Conservation (phyloP, 2,888 invertebrate genomes). For the Ophion ventricosus region DNA sequence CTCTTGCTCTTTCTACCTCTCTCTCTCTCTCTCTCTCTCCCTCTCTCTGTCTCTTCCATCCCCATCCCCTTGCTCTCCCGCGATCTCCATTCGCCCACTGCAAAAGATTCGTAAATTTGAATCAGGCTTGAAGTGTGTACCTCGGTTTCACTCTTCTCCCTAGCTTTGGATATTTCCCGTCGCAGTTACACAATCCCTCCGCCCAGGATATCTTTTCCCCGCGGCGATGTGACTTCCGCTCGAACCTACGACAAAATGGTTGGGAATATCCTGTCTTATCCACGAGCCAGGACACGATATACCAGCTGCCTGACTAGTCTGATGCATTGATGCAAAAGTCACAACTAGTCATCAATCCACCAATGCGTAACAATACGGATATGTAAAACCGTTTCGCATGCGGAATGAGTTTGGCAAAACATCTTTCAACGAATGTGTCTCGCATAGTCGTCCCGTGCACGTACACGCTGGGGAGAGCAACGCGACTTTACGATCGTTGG, state of each 20-base stretch:
- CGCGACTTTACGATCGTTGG: neutral
- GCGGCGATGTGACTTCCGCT: slow-evolving; percentile 55
- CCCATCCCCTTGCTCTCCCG: slow-evolving; percentile 50
- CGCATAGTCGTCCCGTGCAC: neutral
- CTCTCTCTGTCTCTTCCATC: slow-evolving; percentile 59
- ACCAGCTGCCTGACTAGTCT: neutral
- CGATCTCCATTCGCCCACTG: slow-evolving; percentile 11
- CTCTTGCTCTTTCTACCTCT: slow-evolving; percentile 30
- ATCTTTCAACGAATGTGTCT: slow-evolving; percentile 44
- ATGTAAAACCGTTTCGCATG: slow-evolving; percentile 64
- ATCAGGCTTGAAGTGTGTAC: slow-evolving; percentile 27
- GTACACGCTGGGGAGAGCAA: neutral
- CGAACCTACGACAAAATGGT: slow-evolving; percentile 40
- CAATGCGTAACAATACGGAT: slow-evolving; percentile 55
- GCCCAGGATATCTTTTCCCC: slow-evolving; percentile 25
- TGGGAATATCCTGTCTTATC: slow-evolving; percentile 17
- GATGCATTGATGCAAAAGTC: slow-evolving; percentile 49
- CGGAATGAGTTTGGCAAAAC: slow-evolving; percentile 58
- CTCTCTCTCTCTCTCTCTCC: slow-evolving; percentile 58
- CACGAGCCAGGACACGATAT: neutral
- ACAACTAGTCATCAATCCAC: slow-evolving; percentile 60
- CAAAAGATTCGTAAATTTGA: slow-evolving; percentile 46
- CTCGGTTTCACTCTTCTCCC: slow-evolving; percentile 26
- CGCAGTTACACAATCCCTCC: slow-evolving; percentile 13
- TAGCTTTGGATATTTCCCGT: slow-evolving; percentile 30